Evolutionary conservation across 1,140 invertebrate species (phyloP), one percentile per base, ranked within the genome.

Genomic region (Magallana angulata): DNA sequence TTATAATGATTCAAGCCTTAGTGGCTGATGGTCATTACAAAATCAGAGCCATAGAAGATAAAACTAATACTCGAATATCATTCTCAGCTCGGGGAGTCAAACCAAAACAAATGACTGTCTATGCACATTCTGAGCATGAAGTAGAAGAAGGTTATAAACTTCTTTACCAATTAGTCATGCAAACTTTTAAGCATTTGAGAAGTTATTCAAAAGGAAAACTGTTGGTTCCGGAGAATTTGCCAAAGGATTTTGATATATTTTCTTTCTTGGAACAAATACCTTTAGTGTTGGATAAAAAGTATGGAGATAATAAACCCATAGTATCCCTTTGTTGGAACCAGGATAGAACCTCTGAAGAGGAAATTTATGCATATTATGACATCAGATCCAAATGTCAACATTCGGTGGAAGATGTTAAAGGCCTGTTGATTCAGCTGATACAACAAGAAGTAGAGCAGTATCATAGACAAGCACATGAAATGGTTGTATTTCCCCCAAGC

Each of bases 251-350:
- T 76, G 68, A 76, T 36, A 24, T 76, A 30, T 76, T 30, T 12
- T 76, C 18, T 9, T 76, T 76, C 24, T 9, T 24, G 24, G 68
- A 76, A 12, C 68, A 30, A 18, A 30, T 76, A 76, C 18, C 18
- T 30, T 8, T 36, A 76, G 24, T 30, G 2, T 30, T 76, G 36
- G 36, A 1, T 14, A 30, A 76, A 24, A 76, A 76, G 24, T 76
- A 30, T 76, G 68, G 68, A 30, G 68, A 76, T 8, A 76, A 12
- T 76, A 18, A 30, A 5, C 68, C 68, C 24, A 76, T 76, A 11
- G 68, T 76, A 30, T 30, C 68, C 8, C 24, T 76, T 18, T 76
- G 68, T 76, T 76, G 68, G 68, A 76, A 76, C 11, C 24, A 36
- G 14, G 11, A 76, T 9, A 76, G 30, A 30, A 76, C 18, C 11